Evolutionary conservation across 2,888 invertebrate species (phyloP).

Genomic region (Apodemia mormo): DNA sequence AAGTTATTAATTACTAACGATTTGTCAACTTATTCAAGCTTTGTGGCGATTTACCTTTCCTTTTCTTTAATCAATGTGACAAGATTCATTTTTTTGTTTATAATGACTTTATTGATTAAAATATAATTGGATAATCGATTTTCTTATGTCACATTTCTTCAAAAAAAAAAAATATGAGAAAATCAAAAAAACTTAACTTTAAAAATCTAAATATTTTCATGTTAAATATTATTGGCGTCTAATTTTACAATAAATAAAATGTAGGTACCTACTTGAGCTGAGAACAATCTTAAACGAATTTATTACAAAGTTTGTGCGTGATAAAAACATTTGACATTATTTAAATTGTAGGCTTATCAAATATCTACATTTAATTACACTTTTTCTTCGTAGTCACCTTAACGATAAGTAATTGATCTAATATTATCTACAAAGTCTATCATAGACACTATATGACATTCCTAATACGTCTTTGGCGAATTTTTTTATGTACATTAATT

Average conservation of each 20-base stretch:
- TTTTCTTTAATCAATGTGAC: no score
- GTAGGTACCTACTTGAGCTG: background rate
- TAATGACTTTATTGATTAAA: no score
- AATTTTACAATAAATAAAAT: background rate
- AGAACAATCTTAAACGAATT: background rate
- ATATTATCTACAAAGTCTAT: slow-evolving; percentile 15
- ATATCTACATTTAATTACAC: slow-evolving; percentile 15
- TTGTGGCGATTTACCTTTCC: no score
- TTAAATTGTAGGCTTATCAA: slow-evolving; percentile 7
- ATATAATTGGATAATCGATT: no score
- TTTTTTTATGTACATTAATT: slow-evolving; percentile 59
- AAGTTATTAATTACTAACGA: no score
- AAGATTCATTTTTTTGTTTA: no score
- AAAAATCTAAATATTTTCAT: background rate
- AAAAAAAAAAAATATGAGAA: no score
- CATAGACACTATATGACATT: slow-evolving; percentile 29
- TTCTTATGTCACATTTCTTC: no score
- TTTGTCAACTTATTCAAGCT: no score
- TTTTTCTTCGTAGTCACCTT: background rate
- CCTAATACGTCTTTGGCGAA: slow-evolving; percentile 67
- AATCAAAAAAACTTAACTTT: no score
- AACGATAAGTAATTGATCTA: slow-evolving; percentile 2
- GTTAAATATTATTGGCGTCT: no score
- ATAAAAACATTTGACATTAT: background rate
- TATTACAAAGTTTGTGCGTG: slow-evolving; percentile 13